Evolutionary conservation across 1,140 invertebrate species (phyloP).

Genomic region (Drosophila lacteicornis): DNA sequence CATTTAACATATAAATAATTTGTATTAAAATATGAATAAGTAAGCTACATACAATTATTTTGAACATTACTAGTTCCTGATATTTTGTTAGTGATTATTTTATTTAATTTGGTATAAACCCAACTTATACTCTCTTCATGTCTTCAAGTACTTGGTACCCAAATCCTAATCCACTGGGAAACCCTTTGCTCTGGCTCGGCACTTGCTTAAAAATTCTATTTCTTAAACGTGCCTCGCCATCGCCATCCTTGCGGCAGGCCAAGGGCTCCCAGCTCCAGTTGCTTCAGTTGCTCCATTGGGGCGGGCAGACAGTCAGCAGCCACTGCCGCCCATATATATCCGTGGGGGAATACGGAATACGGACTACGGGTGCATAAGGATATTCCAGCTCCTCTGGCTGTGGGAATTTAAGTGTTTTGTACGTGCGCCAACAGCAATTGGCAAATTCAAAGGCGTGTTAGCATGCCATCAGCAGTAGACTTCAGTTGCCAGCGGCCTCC

Average conservation of each 20-base stretch:
- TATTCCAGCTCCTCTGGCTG: constrained; percentile 63
- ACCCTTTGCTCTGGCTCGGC: constrained; percentile 37
- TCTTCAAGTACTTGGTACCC: not conserved
- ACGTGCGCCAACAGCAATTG: constrained; percentile 84
- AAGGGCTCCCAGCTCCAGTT: constrained; percentile 36
- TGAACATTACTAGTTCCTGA: not conserved
- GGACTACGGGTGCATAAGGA: constrained; percentile 16
- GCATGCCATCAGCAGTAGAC: constrained; percentile 77
- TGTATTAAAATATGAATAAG: not conserved
- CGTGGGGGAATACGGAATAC: constrained; percentile 27
- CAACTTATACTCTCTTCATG: not conserved
- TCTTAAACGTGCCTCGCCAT: constrained; percentile 75
- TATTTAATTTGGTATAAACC: not conserved
- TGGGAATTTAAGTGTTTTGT: constrained; percentile 84
- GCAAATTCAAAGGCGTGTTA: constrained; percentile 84
- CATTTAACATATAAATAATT: not conserved
- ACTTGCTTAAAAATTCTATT: constrained; percentile 82
- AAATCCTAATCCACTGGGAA: constrained; percentile 42
- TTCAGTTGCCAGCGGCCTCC: constrained; percentile 45
- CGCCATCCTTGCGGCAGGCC: constrained; percentile 61
- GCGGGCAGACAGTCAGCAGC: constrained; percentile 47
- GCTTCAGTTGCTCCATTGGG: constrained; percentile 30
- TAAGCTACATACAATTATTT: no score
- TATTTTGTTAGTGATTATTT: not conserved
- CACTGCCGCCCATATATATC: constrained; percentile 20